Evolutionary conservation across 2,113 vertebrate genomes (phyloP).

Genomic region (Turnix velox): DNA sequence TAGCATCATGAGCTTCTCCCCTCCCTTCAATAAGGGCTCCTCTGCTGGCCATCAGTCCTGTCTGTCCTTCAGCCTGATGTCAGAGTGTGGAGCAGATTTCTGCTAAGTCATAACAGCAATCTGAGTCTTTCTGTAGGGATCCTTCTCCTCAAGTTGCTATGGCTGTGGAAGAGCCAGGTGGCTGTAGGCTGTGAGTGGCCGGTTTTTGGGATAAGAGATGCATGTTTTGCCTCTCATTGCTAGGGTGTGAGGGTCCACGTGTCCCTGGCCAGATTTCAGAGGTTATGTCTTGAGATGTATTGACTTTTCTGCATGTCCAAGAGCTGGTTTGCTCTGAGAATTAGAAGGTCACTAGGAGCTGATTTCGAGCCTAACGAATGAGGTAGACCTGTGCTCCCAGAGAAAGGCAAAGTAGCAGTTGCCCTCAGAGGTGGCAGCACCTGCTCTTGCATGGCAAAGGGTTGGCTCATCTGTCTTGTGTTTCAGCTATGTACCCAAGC

Average conservation of each 20-base stretch:
- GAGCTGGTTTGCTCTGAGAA: accelerated
- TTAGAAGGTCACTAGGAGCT: neutral
- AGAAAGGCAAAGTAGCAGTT: neutral
- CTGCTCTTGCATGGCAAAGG: neutral
- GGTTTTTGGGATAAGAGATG: neutral
- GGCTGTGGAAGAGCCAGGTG: neutral
- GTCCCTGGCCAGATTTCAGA: neutral
- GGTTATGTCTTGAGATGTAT: neutral
- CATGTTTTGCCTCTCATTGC: accelerated
- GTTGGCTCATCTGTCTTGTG: neutral
- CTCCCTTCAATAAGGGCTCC: neutral
- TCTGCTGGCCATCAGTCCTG: accelerated
- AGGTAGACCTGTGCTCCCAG: accelerated
- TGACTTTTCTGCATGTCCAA: neutral
- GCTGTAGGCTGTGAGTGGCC: neutral
- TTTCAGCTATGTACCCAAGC: neutral
- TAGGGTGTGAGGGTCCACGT: accelerated
- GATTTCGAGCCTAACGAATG: neutral
- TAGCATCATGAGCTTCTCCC: neutral
- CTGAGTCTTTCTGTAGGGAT: neutral
- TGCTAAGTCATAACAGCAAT: neutral
- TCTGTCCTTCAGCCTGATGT: neutral
- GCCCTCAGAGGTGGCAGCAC: accelerated
- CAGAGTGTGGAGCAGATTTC: neutral
- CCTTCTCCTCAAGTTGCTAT: neutral